Base-by-base conservation (phyloP, 2,113 vertebrate species). In the Lathamus discolor region DNA sequence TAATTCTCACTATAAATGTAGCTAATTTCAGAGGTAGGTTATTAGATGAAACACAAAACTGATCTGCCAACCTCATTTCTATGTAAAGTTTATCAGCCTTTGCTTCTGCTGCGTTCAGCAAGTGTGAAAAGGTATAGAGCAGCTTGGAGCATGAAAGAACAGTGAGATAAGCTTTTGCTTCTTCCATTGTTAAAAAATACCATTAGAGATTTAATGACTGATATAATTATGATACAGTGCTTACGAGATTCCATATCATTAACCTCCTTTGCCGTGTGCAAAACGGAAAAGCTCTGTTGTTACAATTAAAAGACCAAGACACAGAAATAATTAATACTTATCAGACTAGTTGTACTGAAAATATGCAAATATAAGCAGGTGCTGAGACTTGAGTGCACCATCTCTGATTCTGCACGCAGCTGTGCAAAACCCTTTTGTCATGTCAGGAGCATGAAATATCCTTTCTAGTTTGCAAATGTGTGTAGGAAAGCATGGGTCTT, bases 201-300 rank as follows among this genome's bases (percentile, higher is more conserved):
- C 31, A 61, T 87, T 82, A 90, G 17, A 39, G n/a, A 23, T 74
- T 94, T 94, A 95, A 89, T 84, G 89, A 80, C 73, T 74, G 68
- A 54, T 62, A 66, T 66, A 92, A 77, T 90, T 83, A 94, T 78
- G 73, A 91, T 37, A 74, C 24, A 83, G 73, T 57, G 54, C 73
- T 94, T 74, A 69, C 86, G 77, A 89, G 27, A 84, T 78, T 89
- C 51, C 41, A 86, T 51, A 15, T 74, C 86, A 75, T 92, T 94
- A 91, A 91, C 83, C 55, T 92, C 46, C 18, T 81, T 54, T 70
- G 54, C 31, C 77, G 11, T 33, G 41, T 59, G 69, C 81, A 89
- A 95, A 96, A 92, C 74, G 17, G 46, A 77, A 67, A 91, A 94
- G 35, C 22, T 78, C 35, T 6, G 4, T 41, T 2, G 11, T 89